phyloP scores from a whole-genome alignment of 2,888 invertebrate species.

The Bugulina stolonifera region DNA sequence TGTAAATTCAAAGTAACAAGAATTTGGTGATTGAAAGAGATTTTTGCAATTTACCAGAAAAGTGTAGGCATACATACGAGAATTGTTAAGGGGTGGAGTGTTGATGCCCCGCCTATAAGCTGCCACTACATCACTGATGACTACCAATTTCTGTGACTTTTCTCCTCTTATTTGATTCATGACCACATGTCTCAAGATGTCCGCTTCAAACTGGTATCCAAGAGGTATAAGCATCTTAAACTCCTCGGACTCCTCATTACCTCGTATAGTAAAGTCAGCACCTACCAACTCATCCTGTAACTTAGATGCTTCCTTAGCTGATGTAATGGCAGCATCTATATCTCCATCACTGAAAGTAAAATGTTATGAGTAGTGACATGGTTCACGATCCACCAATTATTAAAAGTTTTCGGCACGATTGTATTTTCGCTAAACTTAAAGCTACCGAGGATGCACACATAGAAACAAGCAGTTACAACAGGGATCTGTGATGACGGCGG shows the following conservation, averaged over 20 bases:
- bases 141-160: too few species aligned
- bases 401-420: too few species aligned
- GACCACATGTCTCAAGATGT: background rate
- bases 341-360: background rate
- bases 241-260: background rate
- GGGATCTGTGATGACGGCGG: too few species aligned
- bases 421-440: too few species aligned
- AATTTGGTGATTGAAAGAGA: too few species aligned
- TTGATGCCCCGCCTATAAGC: background rate
- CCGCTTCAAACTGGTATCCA: background rate
- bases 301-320: background rate
- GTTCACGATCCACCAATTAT: too few species aligned
- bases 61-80: background rate
- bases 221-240: conserved; percentile 1
- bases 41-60: background rate
- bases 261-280: background rate
- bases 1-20: too few species aligned
- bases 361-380: too few species aligned
- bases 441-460: too few species aligned
- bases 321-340: background rate
- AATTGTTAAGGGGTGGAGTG: conserved; percentile 7
- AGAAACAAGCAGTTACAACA: too few species aligned
- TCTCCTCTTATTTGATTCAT: background rate
- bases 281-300: background rate
- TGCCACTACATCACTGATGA: background rate